Conservation (phyloP, 2,888 invertebrate species). For the Zygaena filipendulae region DNA sequence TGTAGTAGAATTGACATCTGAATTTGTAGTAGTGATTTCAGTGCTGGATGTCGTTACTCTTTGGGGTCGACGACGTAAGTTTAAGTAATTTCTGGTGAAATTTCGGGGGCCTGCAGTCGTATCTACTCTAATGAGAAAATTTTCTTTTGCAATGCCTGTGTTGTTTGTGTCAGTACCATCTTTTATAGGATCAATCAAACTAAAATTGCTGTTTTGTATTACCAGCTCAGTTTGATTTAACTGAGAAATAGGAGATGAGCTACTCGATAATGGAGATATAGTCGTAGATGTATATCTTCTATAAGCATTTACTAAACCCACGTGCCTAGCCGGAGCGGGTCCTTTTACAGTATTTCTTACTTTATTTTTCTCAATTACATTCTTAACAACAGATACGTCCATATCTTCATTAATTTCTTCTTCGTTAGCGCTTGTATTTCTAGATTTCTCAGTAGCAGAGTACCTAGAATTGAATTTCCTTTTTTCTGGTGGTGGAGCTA, state of each 20-base stretch:
- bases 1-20: conserved; percentile 39
- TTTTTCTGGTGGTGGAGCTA: conserved; percentile 46
- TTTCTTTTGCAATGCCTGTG: conserved; percentile 26
- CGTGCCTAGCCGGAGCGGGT: conserved; percentile 54
- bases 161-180: conserved; percentile 24
- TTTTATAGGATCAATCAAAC: conserved; percentile 27
- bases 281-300: conserved; percentile 45
- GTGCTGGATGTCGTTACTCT: conserved; percentile 38
- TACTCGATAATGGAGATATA: conserved; percentile 31
- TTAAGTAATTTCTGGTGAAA: conserved; percentile 45
- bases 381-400: conserved; percentile 70
- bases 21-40: conserved; percentile 28
- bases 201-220: conserved; percentile 30
- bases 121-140: conserved; percentile 26
- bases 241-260: conserved; percentile 29
- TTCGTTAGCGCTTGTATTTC: conserved; percentile 58
- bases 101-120: conserved; percentile 33
- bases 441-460: conserved; percentile 59
- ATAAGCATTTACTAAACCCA: conserved; percentile 56
- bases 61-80: conserved; percentile 41
- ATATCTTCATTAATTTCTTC: conserved; percentile 68
- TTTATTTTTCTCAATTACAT: conserved; percentile 63
- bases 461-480: conserved; percentile 55
- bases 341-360: conserved; percentile 61
- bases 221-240: conserved; percentile 40